Evolutionary conservation across 1,140 invertebrate genomes (phyloP), one percentile per base, ranked within the genome.

Genomic region (Drosophila tsacasi): DNA sequence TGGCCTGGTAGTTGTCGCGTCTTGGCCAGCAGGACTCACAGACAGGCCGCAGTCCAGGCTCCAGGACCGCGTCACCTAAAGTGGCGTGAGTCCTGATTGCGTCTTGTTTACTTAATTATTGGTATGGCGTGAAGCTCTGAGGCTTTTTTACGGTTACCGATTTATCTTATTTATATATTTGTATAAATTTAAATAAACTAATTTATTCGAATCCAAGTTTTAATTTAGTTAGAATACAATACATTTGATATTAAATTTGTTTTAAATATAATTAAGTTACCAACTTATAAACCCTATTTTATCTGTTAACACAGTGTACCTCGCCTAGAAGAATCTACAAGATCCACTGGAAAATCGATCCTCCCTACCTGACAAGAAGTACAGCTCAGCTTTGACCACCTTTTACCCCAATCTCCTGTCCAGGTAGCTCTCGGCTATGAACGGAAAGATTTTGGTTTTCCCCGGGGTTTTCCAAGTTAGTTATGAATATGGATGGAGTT

Each of bases 381-480:
- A 37, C 19, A 17, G 21, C 39, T 15, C 30, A 61, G 32, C 50
- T 52, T 58, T 59, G 39, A 9, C 32, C 46, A 50, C 10, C 15
- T 10, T 10, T 37, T 25, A 49, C 67, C 54, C 69, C 59, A 74
- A 66, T 25, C 47, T 25, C 32, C 42, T 27, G 15, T n/a, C 17
- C 63, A 87, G 84, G 84, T 84, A 84, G 57, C 13, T 35, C 17
- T 50, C 15, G 12, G 3, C n/a, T 27, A 82, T 91, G 87, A 91
- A 91, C 76, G 89, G 66, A 74, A 76, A 47, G 32, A 27, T 27
- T n/a, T 30, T 49, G 87, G 89, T 62, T 91, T 91, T 91, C 62
- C 87, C 87, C 35, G 71, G 87, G 87, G 78, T 89, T 91, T 91
- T 91, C 87, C 89, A 79, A 19, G 17, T 21, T 32, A 59, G 47